Evolutionary conservation across 2,113 vertebrate species (phyloP), one percentile per base, ranked within the genome.

Genomic region (Tenrec ecaudatus): DNA sequence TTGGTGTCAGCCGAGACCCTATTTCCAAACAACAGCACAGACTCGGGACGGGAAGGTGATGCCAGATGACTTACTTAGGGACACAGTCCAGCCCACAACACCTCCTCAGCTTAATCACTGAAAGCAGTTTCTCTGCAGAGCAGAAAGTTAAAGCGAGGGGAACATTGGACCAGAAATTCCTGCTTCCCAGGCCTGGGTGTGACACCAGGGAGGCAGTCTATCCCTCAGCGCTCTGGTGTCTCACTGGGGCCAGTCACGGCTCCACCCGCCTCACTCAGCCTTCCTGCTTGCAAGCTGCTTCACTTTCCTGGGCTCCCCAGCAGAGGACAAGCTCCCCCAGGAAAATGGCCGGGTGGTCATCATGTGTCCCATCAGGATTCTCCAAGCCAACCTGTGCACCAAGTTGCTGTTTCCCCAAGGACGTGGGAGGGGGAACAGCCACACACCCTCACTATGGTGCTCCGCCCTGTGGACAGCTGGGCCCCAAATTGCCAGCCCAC

Each of bases 261-360:
- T 76, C 89, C 38, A 9, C 22, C 53, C 47, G 29, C 1, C 2
- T 0, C 75, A 19, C 2, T 0, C 75, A 19, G 2, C n/a, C 66
- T 33, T 64, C 73, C 3, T 20, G n/a, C 33, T 17, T 33, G 17
- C 8, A 38, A 62, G 31, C 31, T 14, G 71, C 29, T 25, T 75
- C 29, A 17, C 12, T 14, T 64, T 83, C n/a, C 84, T 29, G 53
- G 23, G 17, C 27, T 71, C 60, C 25, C 17, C 17, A n/a, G 57
- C 12, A 62, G 15, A 86, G 76, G 69, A 0, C 69, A 73, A 12
- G 12, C 68, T 25, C 62, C 89, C 43, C 0, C 17, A 12, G 62
- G 7, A 6, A 8, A 0, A 0, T 0, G 25, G 47, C 47, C 47
- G 3, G 1, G 15, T 14, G 64, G 43, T 15, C 31, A 16, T 36